A percentile compares a stretch with the other conserved stretches of the same genome.
Evolutionary conservation across 2,888 invertebrate genomes (phyloP).

Genomic region (Diachrysia chrysitis): DNA sequence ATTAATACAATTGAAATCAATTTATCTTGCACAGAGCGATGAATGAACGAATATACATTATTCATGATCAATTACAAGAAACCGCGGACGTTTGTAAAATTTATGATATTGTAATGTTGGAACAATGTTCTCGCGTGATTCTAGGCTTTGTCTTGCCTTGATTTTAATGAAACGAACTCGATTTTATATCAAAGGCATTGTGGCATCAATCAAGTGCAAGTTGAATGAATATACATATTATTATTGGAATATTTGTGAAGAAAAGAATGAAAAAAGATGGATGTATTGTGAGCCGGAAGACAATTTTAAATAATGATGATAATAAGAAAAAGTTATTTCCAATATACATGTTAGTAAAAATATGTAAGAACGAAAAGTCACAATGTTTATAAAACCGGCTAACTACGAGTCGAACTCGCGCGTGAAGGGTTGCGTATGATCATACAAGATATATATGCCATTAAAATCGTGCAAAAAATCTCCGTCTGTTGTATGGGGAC

Average conservation of each 20-base stretch:
- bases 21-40: conserved; percentile 62
- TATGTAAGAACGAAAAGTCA: background rate
- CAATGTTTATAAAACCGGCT: too few species aligned
- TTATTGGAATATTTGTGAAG: background rate
- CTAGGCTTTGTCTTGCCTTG: background rate
- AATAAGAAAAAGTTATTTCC: background rate
- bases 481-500: too few species aligned
- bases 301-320: background rate
- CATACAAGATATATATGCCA: too few species aligned
- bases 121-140: conserved; percentile 41
- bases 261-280: background rate
- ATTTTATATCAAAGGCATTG: conserved; percentile 2
- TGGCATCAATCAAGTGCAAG: background rate
- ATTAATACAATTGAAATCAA: conserved; percentile 67
- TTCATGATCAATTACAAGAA: conserved; percentile 70
- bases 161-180: conserved; percentile 1
- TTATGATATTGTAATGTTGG: conserved; percentile 58
- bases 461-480: too few species aligned
- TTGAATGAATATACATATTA: background rate
- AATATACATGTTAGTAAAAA: background rate
- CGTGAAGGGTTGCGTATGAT: too few species aligned
- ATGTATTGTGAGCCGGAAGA: background rate
- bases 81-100: conserved; percentile 61
- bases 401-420: too few species aligned
- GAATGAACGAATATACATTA: conserved; percentile 63